Percentiles rank a stretch among this genome's conserved stretches.
These are phyloP conservation scores for Tipula helvola DNA, from an alignment of 2,888 invertebrate genomes.

Conservation along the genomic window DNA sequence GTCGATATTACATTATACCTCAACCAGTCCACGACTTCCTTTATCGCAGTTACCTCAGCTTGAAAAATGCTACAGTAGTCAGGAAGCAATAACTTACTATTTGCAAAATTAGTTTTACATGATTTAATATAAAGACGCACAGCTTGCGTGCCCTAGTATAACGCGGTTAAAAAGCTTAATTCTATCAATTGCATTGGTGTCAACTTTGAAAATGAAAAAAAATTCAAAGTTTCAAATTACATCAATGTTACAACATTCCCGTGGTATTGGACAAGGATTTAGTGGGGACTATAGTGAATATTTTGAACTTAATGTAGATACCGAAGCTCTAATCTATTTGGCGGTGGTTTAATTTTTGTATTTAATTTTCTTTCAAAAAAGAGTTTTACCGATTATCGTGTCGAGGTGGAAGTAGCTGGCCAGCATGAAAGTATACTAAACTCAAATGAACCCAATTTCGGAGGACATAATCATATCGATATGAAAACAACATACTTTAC, in stretches of 20 bases:
- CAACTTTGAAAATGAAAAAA: too few relatives aligned
- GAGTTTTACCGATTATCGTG: slow-evolving; percentile 88
- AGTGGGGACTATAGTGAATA: slow-evolving; percentile 95
- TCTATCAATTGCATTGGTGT: too few relatives aligned
- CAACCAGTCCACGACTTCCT: too few relatives aligned
- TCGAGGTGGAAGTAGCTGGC: slow-evolving; percentile 74
- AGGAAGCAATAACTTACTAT: too few relatives aligned
- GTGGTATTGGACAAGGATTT: slow-evolving; percentile 85
- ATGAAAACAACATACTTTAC: slow-evolving; percentile 49
- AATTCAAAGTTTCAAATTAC: too few relatives aligned
- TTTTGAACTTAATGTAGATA: slow-evolving; percentile 91
- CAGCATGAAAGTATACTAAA: slow-evolving; percentile 70
- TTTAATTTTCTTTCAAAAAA: slow-evolving; percentile 91
- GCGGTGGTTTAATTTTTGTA: slow-evolving; percentile 79
- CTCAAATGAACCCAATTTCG: slow-evolving; percentile 63
- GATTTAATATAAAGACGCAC: too few relatives aligned
- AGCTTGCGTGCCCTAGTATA: too few relatives aligned
- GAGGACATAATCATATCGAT: slow-evolving; percentile 66
- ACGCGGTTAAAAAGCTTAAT: too few relatives aligned
- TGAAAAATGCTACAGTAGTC: too few relatives aligned
- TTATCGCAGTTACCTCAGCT: too few relatives aligned
- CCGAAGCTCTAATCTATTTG: slow-evolving; percentile 87
- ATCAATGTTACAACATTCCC: slow-evolving; percentile 81
- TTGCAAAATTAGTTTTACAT: too few relatives aligned
- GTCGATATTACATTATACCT: too few relatives aligned